phyloP scores from a whole-genome alignment of 2,797 vertebrate species.

The Epinephelus malabaricus region DNA sequence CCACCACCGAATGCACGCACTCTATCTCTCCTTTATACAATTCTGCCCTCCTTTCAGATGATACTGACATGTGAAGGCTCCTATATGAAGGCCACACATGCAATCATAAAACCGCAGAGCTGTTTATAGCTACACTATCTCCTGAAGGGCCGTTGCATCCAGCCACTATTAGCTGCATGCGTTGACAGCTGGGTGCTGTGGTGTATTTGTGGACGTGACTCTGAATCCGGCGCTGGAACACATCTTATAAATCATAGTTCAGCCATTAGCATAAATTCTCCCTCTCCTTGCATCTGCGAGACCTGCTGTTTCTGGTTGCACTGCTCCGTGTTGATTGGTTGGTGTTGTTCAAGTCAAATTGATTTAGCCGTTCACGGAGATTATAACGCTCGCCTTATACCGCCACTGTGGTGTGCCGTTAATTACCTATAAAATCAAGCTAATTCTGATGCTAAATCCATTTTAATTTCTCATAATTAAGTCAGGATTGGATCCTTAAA shows the following conservation, averaged over 20 bases:
- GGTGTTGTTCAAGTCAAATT: conserved; percentile 84
- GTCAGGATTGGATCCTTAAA: conserved; percentile 89
- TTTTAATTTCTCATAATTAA: conserved; percentile 90
- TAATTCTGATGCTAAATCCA: conserved; percentile 90
- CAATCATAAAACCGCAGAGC: conserved; percentile 79
- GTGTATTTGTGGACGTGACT: conserved; percentile 80
- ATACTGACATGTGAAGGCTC: conserved; percentile 79
- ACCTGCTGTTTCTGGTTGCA: conserved; percentile 81
- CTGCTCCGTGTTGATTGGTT: conserved; percentile 78
- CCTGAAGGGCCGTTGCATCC: conserved; percentile 77
- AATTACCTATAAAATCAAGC: conserved; percentile 91
- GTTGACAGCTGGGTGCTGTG: conserved; percentile 80
- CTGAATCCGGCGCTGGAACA: conserved; percentile 73
- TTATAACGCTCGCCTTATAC: conserved; percentile 83
- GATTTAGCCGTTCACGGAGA: conserved; percentile 87
- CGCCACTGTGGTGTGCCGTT: conserved; percentile 81
- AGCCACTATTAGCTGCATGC: conserved; percentile 72
- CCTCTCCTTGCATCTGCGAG: conserved; percentile 74
- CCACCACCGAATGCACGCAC: conserved; percentile 49
- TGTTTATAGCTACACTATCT: conserved; percentile 83
- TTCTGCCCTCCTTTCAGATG: conserved; percentile 71
- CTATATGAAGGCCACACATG: conserved; percentile 81
- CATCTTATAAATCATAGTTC: conserved; percentile 84
- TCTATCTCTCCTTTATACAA: conserved; percentile 53
- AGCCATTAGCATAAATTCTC: conserved; percentile 83